These are phyloP conservation scores for Caenorhabditis sinica DNA, from an alignment of 2,888 invertebrate species.

Conservation along the genomic window DNA sequence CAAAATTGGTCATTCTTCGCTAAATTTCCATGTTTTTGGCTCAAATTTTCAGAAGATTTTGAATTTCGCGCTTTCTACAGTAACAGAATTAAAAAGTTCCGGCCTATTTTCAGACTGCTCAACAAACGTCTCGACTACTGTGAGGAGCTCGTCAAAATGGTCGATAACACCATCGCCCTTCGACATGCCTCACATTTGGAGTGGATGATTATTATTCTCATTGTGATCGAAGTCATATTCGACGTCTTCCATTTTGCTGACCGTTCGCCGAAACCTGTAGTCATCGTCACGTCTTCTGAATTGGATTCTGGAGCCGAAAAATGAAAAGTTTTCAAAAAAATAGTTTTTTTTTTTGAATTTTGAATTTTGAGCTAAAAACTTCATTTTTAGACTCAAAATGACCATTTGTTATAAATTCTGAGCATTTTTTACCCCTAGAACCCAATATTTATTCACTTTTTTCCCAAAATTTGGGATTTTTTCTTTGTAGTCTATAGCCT, in stretches of 20 bases:
- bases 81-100: too few species aligned
- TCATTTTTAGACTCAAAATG: not conserved
- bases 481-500: not conserved
- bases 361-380: not conserved
- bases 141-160: constrained; percentile 92
- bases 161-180: constrained; percentile 94
- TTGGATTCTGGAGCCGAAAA: not conserved
- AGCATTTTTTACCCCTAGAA: not conserved
- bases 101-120: constrained; percentile 86
- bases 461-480: not conserved
- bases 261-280: constrained; percentile 57
- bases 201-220: constrained; percentile 97
- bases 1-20: too few species aligned
- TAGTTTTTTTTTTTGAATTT: not conserved
- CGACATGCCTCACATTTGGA: constrained; percentile 93
- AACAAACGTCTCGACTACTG: constrained; percentile 97
- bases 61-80: too few species aligned
- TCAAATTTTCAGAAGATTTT: too few species aligned
- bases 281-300: constrained; percentile 27
- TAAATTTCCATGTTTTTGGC: too few species aligned
- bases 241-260: constrained; percentile 78
- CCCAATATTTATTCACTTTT: not conserved
- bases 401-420: not conserved
- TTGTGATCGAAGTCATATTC: constrained; percentile 92
- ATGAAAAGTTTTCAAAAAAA: not conserved